Evolutionary conservation across 2,797 vertebrate genomes (phyloP), one percentile per base, ranked within the genome.

Genomic region (Cyclura pinguis): DNA sequence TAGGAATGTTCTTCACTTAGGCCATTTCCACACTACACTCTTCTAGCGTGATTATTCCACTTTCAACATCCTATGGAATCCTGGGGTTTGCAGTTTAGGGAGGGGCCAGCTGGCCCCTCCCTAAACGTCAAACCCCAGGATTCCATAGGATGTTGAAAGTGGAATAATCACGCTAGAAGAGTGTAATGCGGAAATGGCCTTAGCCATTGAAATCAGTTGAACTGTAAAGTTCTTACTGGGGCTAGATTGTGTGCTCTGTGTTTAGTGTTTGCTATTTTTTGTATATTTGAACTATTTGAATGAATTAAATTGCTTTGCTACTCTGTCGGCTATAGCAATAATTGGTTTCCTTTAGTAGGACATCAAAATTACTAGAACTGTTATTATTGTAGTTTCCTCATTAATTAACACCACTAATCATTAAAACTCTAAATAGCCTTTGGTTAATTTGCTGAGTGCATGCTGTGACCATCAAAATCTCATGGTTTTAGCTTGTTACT

Each of bases 341-440:
- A 95, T 29, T 73, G 82, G 94, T 89, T 95, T 94, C 81, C 93
- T 90, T 93, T 89, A 93, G 78, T 29, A 91, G 47, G 93, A 92
- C 67, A 88, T 88, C 87, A 38, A 73, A 95, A 89, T 69, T 90
- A 29, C 27, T 90, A 92, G 85, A 78, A 20, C 2, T 62, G 20
- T 55, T 94, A 86, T 89, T 92, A 76, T 92, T 18, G 78, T 50
- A 90, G 72, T 90, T 96, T 96, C 91, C 69, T 93, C 89, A 89
- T 92, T 96, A 96, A 93, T 97, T 95, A 96, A 93, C 5, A 72
- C 72, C 88, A 93, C 22, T 84, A 76, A 88, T 95, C 92, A 95
- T 96, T 96, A 96, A 94, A 95, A 95, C 52, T 91, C 81, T 77
- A 91, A 92, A 92, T 91, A 94, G 92, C 90, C 89, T 93, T 95